These are phyloP conservation scores for Baryphthengus martii DNA, from an alignment of 2,113 vertebrate genomes.

Conservation along the genomic window DNA sequence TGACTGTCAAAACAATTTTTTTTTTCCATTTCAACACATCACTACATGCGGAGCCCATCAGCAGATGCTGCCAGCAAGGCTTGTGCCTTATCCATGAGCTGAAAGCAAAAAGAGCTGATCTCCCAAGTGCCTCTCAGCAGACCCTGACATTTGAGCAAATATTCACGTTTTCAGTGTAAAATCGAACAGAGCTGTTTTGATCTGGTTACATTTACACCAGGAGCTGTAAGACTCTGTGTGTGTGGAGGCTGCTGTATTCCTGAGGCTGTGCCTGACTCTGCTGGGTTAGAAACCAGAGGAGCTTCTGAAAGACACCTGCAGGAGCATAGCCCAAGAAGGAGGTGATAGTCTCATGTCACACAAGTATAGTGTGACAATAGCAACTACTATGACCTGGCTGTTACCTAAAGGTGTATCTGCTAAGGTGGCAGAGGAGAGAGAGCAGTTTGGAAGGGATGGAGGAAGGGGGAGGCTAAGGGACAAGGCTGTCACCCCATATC, in stretches of 20 bases:
- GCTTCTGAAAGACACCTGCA: not conserved
- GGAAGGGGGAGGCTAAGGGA: not conserved
- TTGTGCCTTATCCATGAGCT: not conserved
- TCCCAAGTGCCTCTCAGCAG: not conserved
- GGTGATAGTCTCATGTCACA: not conserved
- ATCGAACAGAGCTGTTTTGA: not conserved
- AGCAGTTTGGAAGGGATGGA: not conserved
- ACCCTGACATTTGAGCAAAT: not conserved
- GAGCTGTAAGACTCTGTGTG: not conserved
- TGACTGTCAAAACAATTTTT: not conserved
- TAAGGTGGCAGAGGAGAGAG: not conserved
- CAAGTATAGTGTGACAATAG: rapidly evolving
- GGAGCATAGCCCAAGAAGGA: not conserved
- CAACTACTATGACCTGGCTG: rapidly evolving
- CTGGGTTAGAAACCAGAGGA: not conserved
- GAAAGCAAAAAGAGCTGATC: not conserved
- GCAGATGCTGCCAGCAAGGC: not conserved
- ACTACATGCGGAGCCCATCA: not conserved
- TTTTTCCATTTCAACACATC: not conserved
- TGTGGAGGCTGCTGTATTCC: not conserved
- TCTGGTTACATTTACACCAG: not conserved
- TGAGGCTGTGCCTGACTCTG: not conserved
- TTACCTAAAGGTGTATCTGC: not conserved
- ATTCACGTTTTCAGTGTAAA: not conserved
- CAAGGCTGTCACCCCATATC: not conserved